phyloP scores from a whole-genome alignment of 2,888 invertebrate species.

The Cryptocheilus praepositus region DNA sequence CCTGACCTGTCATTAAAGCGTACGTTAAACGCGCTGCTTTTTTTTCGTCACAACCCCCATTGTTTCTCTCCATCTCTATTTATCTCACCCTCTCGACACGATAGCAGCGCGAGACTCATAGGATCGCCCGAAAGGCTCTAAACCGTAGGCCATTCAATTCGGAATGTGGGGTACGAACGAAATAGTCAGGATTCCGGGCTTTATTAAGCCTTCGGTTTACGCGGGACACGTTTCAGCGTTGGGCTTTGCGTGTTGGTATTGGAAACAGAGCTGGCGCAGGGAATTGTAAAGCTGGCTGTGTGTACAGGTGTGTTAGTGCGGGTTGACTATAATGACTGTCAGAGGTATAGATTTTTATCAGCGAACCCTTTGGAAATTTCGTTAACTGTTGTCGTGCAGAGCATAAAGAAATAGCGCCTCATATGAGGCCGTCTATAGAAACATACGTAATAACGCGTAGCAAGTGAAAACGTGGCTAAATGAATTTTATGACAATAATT shows the following conservation, averaged over 20 bases:
- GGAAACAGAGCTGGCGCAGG: slow-evolving; percentile 43
- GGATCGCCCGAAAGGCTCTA: slow-evolving; percentile 48
- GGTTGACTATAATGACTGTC: too few species aligned
- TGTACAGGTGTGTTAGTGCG: too few species aligned
- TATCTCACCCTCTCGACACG: slow-evolving; percentile 10
- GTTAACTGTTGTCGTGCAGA: too few species aligned
- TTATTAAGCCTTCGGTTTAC: slow-evolving; percentile 57
- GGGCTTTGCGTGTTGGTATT: slow-evolving; percentile 20
- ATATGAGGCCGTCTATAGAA: too few species aligned
- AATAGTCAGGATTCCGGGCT: slow-evolving; percentile 61
- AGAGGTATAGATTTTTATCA: too few species aligned
- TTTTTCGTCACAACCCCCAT: slow-evolving; percentile 5
- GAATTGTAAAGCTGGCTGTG: not conserved
- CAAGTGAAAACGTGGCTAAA: slow-evolving; percentile 4
- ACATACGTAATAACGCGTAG: not conserved
- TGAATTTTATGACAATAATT: slow-evolving; percentile 21
- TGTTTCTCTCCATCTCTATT: slow-evolving; percentile 22
- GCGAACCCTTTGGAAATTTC: too few species aligned
- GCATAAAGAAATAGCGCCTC: too few species aligned
- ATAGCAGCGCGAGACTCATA: slow-evolving; percentile 23
- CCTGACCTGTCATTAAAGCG: slow-evolving; percentile 55
- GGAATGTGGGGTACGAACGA: slow-evolving; percentile 52
- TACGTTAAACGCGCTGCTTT: slow-evolving; percentile 46
- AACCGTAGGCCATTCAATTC: slow-evolving; percentile 60
- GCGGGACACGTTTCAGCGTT: slow-evolving; percentile 32